Evolutionary conservation across 2,113 vertebrate species (phyloP).

Genomic region (Cyprinus carpio): DNA sequence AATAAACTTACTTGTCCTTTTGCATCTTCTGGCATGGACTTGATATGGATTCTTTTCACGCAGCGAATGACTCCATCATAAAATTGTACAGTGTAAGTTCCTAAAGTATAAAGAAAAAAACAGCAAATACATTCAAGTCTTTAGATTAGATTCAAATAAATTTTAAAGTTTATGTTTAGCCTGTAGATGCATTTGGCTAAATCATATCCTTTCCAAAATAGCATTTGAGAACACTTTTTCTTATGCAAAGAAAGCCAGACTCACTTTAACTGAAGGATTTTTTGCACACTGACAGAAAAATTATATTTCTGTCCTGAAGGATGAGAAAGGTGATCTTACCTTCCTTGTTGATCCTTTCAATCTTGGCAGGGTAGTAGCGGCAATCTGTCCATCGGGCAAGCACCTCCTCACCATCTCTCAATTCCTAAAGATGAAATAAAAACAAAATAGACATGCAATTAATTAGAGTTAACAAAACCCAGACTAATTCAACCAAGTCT

Average conservation of each 20-base stretch:
- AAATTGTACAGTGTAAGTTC: conserved; percentile 90
- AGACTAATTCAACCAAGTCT: not conserved
- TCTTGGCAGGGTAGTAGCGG: conserved; percentile 91
- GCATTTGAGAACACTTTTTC: not conserved
- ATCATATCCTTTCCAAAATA: not conserved
- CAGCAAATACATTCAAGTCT: not conserved
- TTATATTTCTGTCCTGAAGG: not conserved
- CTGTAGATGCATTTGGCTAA: not conserved
- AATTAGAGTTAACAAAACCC: not conserved
- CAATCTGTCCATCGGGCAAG: conserved; percentile 92
- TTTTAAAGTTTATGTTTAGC: too few species aligned
- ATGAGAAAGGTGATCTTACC: conserved; percentile 69
- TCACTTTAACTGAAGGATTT: not conserved
- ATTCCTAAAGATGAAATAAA: conserved; percentile 75
- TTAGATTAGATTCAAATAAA: not conserved
- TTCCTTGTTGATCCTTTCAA: conserved; percentile 88
- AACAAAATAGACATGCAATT: conserved; percentile 41
- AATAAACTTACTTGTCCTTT: conserved; percentile 85
- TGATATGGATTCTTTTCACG: conserved; percentile 91
- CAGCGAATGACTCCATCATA: conserved; percentile 90
- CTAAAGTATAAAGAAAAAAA: conserved; percentile 66
- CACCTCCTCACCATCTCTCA: conserved; percentile 88
- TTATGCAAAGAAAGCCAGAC: not conserved
- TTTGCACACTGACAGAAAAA: not conserved
- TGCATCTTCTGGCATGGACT: conserved; percentile 91